Evolutionary conservation across 2,797 vertebrate genomes (phyloP).

Genomic region (Telmatherina bonti): DNA sequence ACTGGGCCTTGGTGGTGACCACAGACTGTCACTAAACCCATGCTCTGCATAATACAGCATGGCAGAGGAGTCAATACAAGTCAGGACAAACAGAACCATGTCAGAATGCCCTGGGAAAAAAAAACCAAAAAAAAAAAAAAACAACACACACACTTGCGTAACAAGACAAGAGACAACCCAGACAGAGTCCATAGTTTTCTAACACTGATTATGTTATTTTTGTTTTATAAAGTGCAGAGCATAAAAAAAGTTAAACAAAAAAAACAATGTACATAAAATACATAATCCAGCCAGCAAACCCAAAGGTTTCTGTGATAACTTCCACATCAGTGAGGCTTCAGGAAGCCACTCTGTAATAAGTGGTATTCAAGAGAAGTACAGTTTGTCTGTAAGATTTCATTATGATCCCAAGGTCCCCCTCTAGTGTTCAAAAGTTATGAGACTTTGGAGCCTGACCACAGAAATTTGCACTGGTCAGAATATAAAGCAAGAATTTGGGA

Average conservation of each 20-base stretch:
- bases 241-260: not conserved
- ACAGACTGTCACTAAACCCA: conserved; percentile 79
- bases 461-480: not conserved
- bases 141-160: no score
- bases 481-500: not conserved
- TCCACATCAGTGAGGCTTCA: no score
- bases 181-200: conserved; percentile 8
- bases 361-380: conserved; percentile 77
- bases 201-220: not conserved
- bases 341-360: conserved; percentile 1
- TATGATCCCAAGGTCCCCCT: conserved; percentile 81
- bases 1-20: conserved; percentile 79
- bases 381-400: conserved; percentile 27
- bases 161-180: not conserved
- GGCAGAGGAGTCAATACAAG: conserved; percentile 82
- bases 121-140: no score
- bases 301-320: conserved; percentile 67
- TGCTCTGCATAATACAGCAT: conserved; percentile 77
- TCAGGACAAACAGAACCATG: conserved; percentile 33
- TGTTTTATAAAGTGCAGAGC: not conserved
- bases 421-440: conserved; percentile 74
- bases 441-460: conserved; percentile 1
- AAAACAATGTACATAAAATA: not conserved
- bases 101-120: conserved; percentile 2
- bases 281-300: conserved; percentile 29